phyloP scores from a whole-genome alignment of 2,888 invertebrate genomes.

The Coelopa pilipes region DNA sequence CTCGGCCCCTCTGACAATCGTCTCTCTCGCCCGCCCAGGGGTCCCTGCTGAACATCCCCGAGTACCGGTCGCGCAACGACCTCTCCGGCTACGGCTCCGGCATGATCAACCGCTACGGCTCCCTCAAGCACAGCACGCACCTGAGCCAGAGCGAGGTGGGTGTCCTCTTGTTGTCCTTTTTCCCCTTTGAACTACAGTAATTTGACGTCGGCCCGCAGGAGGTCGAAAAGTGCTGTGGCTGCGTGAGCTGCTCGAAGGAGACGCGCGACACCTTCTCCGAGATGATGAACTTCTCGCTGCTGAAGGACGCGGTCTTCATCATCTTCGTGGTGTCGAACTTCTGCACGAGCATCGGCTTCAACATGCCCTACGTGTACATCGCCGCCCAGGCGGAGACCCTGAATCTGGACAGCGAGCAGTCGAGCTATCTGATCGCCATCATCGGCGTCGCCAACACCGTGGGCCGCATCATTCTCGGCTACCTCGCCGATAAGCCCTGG shows the following conservation, averaged over 20 bases:
- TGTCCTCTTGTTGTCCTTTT: conserved; percentile 5
- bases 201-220: conserved; percentile 47
- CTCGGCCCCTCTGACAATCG: background rate
- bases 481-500: conserved; percentile 88
- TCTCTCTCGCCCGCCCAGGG: conserved; percentile 55
- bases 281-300: conserved; percentile 87
- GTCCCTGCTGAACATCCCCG: conserved; percentile 70
- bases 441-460: conserved; percentile 90
- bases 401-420: conserved; percentile 70
- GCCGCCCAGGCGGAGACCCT: conserved; percentile 77
- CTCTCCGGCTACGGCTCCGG: conserved; percentile 67
- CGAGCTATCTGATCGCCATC: conserved; percentile 79
- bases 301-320: conserved; percentile 87
- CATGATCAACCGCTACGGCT: conserved; percentile 64
- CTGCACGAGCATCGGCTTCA: conserved; percentile 87
- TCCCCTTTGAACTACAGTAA: background rate
- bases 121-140: conserved; percentile 59
- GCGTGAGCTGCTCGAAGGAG: conserved; percentile 76
- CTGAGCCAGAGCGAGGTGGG: conserved; percentile 56
- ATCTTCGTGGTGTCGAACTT: conserved; percentile 94
- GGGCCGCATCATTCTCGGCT: conserved; percentile 89
- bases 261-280: conserved; percentile 77
- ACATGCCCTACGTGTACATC: conserved; percentile 90
- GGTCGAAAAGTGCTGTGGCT: conserved; percentile 68
- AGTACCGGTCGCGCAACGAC: conserved; percentile 69